A percentile compares a stretch with the other conserved stretches of the same genome.
Conservation (phyloP, 2,888 invertebrate genomes). For the Acanthoscelides obtectus region DNA sequence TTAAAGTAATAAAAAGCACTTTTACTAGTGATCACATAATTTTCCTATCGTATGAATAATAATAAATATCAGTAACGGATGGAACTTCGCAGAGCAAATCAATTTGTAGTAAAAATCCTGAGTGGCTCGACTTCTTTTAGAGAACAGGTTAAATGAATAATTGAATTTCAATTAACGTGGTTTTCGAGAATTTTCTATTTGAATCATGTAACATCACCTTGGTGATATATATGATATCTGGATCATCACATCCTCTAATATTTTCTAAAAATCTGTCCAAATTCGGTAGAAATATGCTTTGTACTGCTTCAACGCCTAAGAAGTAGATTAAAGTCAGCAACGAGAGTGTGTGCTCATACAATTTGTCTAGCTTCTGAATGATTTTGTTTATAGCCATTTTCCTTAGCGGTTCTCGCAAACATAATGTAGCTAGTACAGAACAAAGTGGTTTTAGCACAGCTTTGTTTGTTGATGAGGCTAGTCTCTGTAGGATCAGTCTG, state of each 20-base stretch:
- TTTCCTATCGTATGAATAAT: too few species aligned
- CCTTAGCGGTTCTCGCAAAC: slow-evolving; percentile 33
- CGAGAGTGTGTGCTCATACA: slow-evolving; percentile 30
- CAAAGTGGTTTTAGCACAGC: slow-evolving; percentile 40
- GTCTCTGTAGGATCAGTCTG: slow-evolving; percentile 38
- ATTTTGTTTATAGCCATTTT: slow-evolving; percentile 38
- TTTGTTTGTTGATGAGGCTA: slow-evolving; percentile 31
- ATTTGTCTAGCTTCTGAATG: slow-evolving; percentile 32
- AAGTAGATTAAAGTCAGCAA: slow-evolving; percentile 36
- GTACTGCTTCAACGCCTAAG: slow-evolving; percentile 37
- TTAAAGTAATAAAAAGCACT: too few species aligned
- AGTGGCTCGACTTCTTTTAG: too few species aligned
- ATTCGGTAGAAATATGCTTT: slow-evolving; percentile 35
- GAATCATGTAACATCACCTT: slow-evolving; percentile 1
- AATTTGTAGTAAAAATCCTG: too few species aligned
- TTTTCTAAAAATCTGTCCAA: slow-evolving; percentile 30
- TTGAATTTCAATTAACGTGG: too few species aligned
- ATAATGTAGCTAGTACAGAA: slow-evolving; percentile 36
- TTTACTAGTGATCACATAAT: too few species aligned
- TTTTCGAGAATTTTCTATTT: too few species aligned
- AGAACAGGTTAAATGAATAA: too few species aligned
- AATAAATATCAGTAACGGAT: too few species aligned
- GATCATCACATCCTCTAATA: slow-evolving; percentile 18
- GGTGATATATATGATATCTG: slow-evolving; percentile 19
- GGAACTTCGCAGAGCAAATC: too few species aligned